Percentiles rank a stretch among this genome's conserved stretches.
These are phyloP conservation scores for Apamea crenata DNA, from an alignment of 2,888 invertebrate species.

Conservation along the genomic window DNA sequence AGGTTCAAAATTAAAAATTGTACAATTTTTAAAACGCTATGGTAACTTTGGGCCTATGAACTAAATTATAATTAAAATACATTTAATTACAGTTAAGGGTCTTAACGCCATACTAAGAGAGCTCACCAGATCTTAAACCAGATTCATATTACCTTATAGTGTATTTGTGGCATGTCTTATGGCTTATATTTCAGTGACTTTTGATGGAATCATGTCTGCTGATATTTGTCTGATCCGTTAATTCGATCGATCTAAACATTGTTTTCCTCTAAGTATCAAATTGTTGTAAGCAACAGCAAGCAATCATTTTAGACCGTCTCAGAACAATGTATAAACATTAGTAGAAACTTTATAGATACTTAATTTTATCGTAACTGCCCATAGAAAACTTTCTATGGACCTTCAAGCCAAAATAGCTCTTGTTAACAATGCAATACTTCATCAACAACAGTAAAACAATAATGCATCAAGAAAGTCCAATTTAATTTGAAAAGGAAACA, in stretches of 20 bases:
- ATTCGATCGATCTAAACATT: background rate
- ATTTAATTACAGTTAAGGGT: slow-evolving; percentile 62
- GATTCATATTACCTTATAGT: slow-evolving; percentile 54
- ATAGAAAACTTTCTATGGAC: slow-evolving; percentile 13
- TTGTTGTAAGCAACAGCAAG: background rate
- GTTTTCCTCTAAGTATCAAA: background rate
- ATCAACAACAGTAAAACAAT: slow-evolving; percentile 30
- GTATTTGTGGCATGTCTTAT: slow-evolving; percentile 78
- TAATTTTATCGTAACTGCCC: slow-evolving; percentile 27
- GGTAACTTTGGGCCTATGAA: slow-evolving; percentile 85
- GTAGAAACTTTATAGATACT: background rate
- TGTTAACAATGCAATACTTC: slow-evolving; percentile 35
- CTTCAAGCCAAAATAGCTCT: slow-evolving; percentile 20
- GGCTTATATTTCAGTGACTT: slow-evolving; percentile 72
- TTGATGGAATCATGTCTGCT: slow-evolving; percentile 67
- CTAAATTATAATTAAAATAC: slow-evolving; percentile 76
- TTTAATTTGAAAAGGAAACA: slow-evolving; percentile 9
- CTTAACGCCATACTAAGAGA: slow-evolving; percentile 66
- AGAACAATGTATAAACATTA: slow-evolving; percentile 16
- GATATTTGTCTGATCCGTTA: slow-evolving; percentile 59
- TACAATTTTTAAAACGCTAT: slow-evolving; percentile 81
- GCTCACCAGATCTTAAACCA: slow-evolving; percentile 67
- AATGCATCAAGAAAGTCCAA: slow-evolving; percentile 41
- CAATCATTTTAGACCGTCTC: background rate
- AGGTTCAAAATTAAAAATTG: slow-evolving; percentile 76